phyloP scores from a whole-genome alignment of 2,113 vertebrate genomes.

The Nannospalax galili region DNA sequence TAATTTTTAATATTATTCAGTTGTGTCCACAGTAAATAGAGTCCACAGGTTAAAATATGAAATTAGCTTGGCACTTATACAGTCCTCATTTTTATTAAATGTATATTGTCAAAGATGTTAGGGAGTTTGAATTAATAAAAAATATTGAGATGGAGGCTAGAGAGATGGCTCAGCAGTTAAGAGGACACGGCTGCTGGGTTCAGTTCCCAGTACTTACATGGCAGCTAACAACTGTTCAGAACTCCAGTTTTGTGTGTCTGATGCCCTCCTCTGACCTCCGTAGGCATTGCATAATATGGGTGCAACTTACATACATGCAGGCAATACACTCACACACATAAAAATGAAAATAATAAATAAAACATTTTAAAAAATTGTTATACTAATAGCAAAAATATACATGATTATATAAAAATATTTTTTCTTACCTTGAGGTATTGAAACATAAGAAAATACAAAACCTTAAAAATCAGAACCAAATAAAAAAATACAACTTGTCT shows the following conservation, averaged over 20 bases:
- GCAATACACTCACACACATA: too few species aligned
- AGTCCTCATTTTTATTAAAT: not conserved
- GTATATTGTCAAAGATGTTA: not conserved
- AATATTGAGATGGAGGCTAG: too few species aligned
- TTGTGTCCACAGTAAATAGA: not conserved
- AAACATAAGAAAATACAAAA: not conserved
- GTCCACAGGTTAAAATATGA: conserved; percentile 7
- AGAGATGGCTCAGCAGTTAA: too few species aligned
- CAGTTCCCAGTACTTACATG: too few species aligned
- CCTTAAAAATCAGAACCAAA: not conserved
- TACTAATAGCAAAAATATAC: not conserved
- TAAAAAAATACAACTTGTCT: not conserved
- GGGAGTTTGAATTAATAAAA: not conserved
- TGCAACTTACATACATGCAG: too few species aligned
- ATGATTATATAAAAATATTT: not conserved
- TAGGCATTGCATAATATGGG: too few species aligned
- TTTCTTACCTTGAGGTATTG: not conserved
- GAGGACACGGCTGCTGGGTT: too few species aligned
- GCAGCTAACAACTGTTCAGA: too few species aligned
- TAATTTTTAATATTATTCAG: conserved; percentile 5
- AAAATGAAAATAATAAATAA: too few species aligned
- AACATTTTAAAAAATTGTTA: not conserved
- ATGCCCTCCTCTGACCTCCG: too few species aligned
- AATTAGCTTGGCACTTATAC: not conserved
- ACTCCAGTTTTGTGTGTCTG: too few species aligned